Percentiles rank a stretch among this genome's conserved stretches.
Evolutionary conservation across 2,888 invertebrate genomes (phyloP).

Genomic region (Parapristionchus giblindavisi): DNA sequence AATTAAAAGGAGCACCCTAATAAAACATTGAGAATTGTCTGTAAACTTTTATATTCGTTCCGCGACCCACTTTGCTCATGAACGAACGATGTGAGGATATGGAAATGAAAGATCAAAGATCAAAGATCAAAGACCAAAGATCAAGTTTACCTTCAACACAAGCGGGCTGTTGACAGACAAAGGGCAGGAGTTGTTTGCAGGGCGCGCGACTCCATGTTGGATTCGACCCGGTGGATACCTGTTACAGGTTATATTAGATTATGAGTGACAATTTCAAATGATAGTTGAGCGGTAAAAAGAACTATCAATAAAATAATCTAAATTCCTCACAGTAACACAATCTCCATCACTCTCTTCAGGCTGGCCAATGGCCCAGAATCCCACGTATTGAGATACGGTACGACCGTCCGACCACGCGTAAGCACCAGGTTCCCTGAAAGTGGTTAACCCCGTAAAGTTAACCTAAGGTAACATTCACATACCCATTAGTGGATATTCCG

Average conservation of each 20-base stretch:
- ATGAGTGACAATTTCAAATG: not conserved
- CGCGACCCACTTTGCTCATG: no score
- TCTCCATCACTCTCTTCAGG: conserved; percentile 78
- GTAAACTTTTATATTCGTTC: no score
- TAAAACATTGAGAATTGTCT: no score
- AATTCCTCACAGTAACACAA: conserved; percentile 29
- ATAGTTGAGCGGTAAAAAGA: not conserved
- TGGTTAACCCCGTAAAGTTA: not conserved
- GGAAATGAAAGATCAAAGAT: not conserved
- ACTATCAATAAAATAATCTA: not conserved
- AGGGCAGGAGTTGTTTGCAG: conserved; percentile 90
- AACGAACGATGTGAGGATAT: not conserved
- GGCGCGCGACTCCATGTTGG: conserved; percentile 87
- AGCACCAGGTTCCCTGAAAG: conserved; percentile 52
- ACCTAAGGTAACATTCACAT: not conserved
- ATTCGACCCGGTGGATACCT: conserved; percentile 19
- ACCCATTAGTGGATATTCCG: conserved; percentile 12
- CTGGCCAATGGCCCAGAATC: conserved; percentile 89
- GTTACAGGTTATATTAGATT: conserved; percentile 31
- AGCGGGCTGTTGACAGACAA: conserved; percentile 89
- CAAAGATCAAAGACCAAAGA: conserved; percentile 15
- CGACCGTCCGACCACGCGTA: conserved; percentile 69
- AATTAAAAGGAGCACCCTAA: not conserved
- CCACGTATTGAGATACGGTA: conserved; percentile 70
- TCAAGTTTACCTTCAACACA: conserved; percentile 86